These are phyloP conservation scores for Struthidea cinerea DNA, from an alignment of 2,113 vertebrate species.

Conservation along the genomic window DNA sequence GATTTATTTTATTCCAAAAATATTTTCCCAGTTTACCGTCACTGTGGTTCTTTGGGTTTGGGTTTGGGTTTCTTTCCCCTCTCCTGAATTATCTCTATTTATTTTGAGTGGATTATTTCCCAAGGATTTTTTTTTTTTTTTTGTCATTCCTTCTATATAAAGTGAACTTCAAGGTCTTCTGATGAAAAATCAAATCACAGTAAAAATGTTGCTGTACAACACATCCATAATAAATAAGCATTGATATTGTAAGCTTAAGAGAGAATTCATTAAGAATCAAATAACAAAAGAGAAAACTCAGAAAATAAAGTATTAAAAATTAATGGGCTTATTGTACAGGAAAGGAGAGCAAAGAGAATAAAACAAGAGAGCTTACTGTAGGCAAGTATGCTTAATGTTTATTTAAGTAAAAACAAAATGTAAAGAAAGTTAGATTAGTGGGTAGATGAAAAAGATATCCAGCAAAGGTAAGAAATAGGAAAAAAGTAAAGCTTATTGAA, in stretches of 20 bases:
- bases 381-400: constrained; percentile 59
- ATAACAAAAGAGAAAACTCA: constrained; percentile 60
- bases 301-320: constrained; percentile 68
- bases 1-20: neutral
- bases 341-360: constrained; percentile 65
- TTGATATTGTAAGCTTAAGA: constrained; percentile 59
- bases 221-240: constrained; percentile 66
- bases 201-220: constrained; percentile 48
- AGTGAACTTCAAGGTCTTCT: constrained; percentile 51
- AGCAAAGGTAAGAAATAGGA: neutral
- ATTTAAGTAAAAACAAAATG: constrained; percentile 64
- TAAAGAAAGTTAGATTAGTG: constrained; percentile 56
- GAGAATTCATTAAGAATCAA: constrained; percentile 64
- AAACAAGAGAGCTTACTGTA: constrained; percentile 57
- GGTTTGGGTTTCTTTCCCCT: neutral
- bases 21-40: neutral
- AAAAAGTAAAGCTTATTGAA: constrained; percentile 15
- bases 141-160: constrained; percentile 17
- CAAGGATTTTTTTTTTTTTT: constrained; percentile 7
- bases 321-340: constrained; percentile 61
- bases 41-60: neutral
- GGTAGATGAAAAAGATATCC: constrained; percentile 36
- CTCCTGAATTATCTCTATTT: neutral
- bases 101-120: constrained; percentile 5
- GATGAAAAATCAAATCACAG: constrained; percentile 50